Evolutionary conservation across 2,888 invertebrate species (phyloP).

Genomic region (Congeria kusceri): DNA sequence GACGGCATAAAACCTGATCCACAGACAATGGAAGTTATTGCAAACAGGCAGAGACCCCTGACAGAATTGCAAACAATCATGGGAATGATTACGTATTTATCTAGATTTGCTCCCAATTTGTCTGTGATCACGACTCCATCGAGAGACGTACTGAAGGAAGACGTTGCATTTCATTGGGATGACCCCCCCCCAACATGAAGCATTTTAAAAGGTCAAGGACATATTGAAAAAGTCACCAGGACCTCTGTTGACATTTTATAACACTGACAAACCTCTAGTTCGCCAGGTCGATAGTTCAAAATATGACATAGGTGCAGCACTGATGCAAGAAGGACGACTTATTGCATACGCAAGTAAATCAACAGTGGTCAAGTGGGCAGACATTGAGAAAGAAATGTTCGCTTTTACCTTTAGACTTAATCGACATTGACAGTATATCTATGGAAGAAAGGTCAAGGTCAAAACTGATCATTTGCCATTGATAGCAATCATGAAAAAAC

Average conservation of each 20-base stretch:
- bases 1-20: constrained; percentile 43
- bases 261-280: constrained; percentile 2
- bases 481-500: constrained; percentile 34
- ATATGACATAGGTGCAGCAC: constrained; percentile 53
- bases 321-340: constrained; percentile 64
- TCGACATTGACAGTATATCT: constrained; percentile 51
- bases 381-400: constrained; percentile 59
- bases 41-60: constrained; percentile 27
- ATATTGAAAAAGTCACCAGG: constrained; percentile 29
- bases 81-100: constrained; percentile 16
- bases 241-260: neutral
- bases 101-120: constrained; percentile 26
- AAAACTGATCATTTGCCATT: constrained; percentile 61
- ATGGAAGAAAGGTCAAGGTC: constrained; percentile 45
- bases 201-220: constrained; percentile 45
- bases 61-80: neutral
- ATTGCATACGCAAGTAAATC: constrained; percentile 59
- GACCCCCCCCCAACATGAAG: constrained; percentile 24
- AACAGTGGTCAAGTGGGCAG: constrained; percentile 52
- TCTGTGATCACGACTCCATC: neutral
- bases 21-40: constrained; percentile 35
- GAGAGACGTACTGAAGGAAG: constrained; percentile 1
- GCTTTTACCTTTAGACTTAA: constrained; percentile 52
- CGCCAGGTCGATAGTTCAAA: constrained; percentile 47
- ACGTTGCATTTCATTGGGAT: neutral